Evolutionary conservation across 2,797 vertebrate species (phyloP).

Genomic region (Gadopsis marmoratus): DNA sequence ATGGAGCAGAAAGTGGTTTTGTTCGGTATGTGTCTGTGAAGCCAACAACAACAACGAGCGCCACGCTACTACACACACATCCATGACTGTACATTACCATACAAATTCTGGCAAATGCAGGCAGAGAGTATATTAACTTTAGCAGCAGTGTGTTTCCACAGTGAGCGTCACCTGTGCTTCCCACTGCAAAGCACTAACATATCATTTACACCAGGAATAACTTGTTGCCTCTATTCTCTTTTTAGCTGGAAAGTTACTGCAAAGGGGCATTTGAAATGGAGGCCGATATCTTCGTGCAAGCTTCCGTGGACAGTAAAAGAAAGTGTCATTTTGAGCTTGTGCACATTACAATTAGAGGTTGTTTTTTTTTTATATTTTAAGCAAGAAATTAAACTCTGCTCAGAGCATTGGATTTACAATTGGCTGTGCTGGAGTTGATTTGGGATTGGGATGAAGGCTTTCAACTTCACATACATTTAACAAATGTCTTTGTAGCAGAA

Average conservation of each 20-base stretch:
- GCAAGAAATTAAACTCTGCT: constrained; percentile 8
- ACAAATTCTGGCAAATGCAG: constrained; percentile 39
- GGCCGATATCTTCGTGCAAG: neutral
- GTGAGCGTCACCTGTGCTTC: constrained; percentile 31
- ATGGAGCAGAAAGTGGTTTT: constrained; percentile 59
- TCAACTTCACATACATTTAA: constrained; percentile 23
- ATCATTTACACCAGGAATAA: constrained; percentile 13
- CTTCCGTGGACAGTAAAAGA: neutral
- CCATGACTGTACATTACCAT: constrained; percentile 40
- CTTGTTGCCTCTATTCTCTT: neutral
- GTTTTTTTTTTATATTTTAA: neutral
- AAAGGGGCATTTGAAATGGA: constrained; percentile 22
- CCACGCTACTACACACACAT: constrained; percentile 45
- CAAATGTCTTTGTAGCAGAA: constrained; percentile 28
- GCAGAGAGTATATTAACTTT: constrained; percentile 44
- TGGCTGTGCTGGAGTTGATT: constrained; percentile 23
- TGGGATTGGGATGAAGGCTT: constrained; percentile 36
- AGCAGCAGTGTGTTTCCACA: constrained; percentile 18
- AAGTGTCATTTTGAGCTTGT: constrained; percentile 6
- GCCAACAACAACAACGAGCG: constrained; percentile 60
- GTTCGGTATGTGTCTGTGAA: constrained; percentile 37
- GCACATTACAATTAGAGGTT: constrained; percentile 3
- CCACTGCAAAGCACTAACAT: constrained; percentile 27
- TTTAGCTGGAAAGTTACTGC: constrained; percentile 6
- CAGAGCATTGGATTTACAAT: constrained; percentile 17